These are phyloP conservation scores for Microplitis demolitor DNA, from an alignment of 1,140 invertebrate genomes.

Conservation along the genomic window DNA sequence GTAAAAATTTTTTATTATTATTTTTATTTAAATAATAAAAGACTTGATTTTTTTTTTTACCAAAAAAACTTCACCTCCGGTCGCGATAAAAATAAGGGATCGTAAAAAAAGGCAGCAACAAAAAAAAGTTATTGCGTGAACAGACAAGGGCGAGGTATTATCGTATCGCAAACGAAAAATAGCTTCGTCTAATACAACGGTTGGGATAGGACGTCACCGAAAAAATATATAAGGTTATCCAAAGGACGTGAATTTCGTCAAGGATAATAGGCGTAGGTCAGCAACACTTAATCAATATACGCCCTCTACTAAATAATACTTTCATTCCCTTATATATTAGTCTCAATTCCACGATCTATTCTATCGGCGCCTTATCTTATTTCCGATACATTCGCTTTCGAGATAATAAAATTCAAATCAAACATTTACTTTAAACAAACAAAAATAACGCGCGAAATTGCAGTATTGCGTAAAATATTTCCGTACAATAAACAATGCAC, in stretches of 20 bases:
- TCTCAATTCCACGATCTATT: not conserved
- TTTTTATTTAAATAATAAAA: too few relatives aligned
- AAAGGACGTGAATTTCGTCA: slow-evolving; percentile 36
- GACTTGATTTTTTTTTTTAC: too few relatives aligned
- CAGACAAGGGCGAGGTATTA: slow-evolving; percentile 33
- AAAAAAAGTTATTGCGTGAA: slow-evolving; percentile 1
- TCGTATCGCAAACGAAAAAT: slow-evolving; percentile 39
- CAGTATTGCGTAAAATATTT: too few relatives aligned
- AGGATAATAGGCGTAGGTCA: slow-evolving; percentile 54
- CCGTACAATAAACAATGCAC: too few relatives aligned
- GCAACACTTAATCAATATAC: slow-evolving; percentile 50
- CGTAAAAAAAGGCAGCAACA: slow-evolving; percentile 2
- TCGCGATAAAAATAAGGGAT: not conserved
- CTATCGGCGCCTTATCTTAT: not conserved
- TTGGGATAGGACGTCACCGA: slow-evolving; percentile 51
- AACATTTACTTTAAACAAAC: too few relatives aligned
- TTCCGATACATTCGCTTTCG: not conserved
- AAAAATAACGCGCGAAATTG: too few relatives aligned
- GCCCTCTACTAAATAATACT: not conserved
- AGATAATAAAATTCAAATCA: too few relatives aligned
- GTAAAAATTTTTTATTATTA: too few relatives aligned
- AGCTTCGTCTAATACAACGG: slow-evolving; percentile 8
- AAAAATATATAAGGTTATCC: slow-evolving; percentile 38
- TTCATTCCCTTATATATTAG: not conserved
- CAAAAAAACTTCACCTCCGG: not conserved